phyloP scores from a whole-genome alignment of 2,888 invertebrate genomes.

The Galeopsomyia nigrocyanea region DNA sequence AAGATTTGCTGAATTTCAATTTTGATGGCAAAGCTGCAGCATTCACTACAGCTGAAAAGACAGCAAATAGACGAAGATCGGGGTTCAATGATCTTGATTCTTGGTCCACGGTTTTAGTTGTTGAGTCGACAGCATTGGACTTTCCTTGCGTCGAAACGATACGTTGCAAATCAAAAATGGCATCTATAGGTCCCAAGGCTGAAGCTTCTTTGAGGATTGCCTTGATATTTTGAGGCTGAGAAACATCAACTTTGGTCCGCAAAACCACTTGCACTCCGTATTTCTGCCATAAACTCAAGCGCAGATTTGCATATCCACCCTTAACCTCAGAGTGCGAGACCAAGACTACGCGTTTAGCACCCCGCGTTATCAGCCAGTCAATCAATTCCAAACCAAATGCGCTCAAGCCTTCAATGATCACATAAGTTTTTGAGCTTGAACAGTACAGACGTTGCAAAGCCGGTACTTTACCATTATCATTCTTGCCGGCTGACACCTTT shows the following conservation, averaged over 20 bases:
- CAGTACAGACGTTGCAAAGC: constrained; percentile 70
- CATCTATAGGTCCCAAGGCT: constrained; percentile 42
- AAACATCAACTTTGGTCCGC: constrained; percentile 38
- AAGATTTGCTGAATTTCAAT: not conserved
- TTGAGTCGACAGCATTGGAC: not conserved
- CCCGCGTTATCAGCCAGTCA: constrained; percentile 48
- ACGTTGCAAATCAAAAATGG: constrained; percentile 47
- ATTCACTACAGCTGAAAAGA: constrained; percentile 36
- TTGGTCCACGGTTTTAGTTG: constrained; percentile 44
- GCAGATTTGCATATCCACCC: constrained; percentile 35
- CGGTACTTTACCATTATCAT: not conserved
- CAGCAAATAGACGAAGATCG: constrained; percentile 42
- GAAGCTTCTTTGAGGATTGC: constrained; percentile 43
- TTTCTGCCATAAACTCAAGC: constrained; percentile 43
- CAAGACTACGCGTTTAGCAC: constrained; percentile 47
- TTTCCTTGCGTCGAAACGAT: constrained; percentile 5
- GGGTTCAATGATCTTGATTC: constrained; percentile 38
- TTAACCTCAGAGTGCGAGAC: constrained; percentile 32
- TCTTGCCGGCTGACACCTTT: constrained; percentile 49
- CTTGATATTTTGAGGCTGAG: constrained; percentile 38
- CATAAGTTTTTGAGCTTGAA: constrained; percentile 69
- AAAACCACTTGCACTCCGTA: constrained; percentile 40
- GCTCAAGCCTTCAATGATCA: constrained; percentile 84
- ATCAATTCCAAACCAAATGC: constrained; percentile 62
- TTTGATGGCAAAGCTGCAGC: not conserved